A percentile compares a stretch with the other conserved stretches of the same genome.
phyloP scores from a whole-genome alignment of 2,888 invertebrate species.

The Epinotia ramella region DNA sequence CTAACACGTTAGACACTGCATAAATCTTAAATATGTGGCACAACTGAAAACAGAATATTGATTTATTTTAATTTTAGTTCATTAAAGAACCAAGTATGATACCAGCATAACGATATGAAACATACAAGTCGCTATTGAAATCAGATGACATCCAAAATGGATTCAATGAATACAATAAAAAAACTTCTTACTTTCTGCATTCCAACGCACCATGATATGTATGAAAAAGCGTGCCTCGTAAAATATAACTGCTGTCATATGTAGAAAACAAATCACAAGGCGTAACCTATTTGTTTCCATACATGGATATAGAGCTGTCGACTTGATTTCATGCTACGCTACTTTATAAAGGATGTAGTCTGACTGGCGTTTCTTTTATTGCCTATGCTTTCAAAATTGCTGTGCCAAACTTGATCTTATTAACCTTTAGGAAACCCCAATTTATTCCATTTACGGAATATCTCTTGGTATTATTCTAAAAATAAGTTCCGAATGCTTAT shows the following conservation, averaged over 20 bases:
- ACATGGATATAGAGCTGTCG: slow-evolving; percentile 40
- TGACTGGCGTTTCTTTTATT: not conserved
- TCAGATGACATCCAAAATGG: not conserved
- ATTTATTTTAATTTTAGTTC: too few relatives aligned
- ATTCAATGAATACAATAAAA: not conserved
- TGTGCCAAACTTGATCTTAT: not conserved
- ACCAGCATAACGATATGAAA: too few relatives aligned
- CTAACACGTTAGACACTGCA: too few relatives aligned
- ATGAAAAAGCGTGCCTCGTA: slow-evolving; percentile 35
- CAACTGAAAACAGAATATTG: too few relatives aligned
- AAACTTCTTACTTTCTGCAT: not conserved
- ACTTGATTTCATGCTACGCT: slow-evolving; percentile 46
- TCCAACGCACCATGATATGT: not conserved
- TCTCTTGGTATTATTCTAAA: too few relatives aligned
- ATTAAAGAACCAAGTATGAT: too few relatives aligned
- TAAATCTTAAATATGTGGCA: too few relatives aligned
- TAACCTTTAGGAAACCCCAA: too few relatives aligned
- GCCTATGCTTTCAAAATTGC: not conserved
- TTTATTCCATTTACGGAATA: too few relatives aligned
- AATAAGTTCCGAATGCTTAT: too few relatives aligned
- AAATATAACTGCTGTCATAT: slow-evolving; percentile 46
- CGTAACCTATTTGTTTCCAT: slow-evolving; percentile 49
- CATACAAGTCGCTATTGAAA: not conserved
- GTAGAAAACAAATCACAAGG: slow-evolving; percentile 45
- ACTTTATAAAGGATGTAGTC: not conserved